Evolutionary conservation across 1,140 invertebrate genomes (phyloP), one percentile per base, ranked within the genome.

Genomic region (Ceratosolen solmsi): DNA sequence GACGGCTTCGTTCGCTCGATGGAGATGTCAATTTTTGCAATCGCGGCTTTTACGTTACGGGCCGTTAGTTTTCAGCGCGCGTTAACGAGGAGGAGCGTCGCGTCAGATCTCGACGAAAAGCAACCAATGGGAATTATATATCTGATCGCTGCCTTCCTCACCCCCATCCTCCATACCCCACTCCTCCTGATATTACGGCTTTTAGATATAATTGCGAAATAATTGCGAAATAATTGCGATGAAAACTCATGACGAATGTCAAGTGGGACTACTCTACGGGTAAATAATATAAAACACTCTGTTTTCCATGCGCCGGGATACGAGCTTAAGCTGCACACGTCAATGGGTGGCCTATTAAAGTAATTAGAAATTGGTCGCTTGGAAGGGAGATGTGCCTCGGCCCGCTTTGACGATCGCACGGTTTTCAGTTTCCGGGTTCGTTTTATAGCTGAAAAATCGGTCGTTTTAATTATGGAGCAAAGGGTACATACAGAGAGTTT

Each of bases 61-160:
- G 1, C 9, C 15, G 25, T 15, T 74, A 51, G 33, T 74, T 74
- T 74, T 74, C 30, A 63, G 36, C 25, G 56, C 11, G 38, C n/a
- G n/a, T n/a, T 63, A 63, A 46, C 38, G 56, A 76, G 74, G 54
- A 58, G 51, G 27, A 17, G 20, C 63, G 63, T 30, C 33, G 60
- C 60, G 27, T 65, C n/a, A 36, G n/a, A n/a, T 65, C 3, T 20
- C 63, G 63, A 38, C 9, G 70, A 71, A 71, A 46, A 71, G 30
- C 38, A 46, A 25, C 49, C n/a, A n/a, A n/a, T n/a, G 13, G n/a
- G n/a, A 71, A 46, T 25, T 71, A 27, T 71, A 60, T 60, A 25
- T 49, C 41, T 9, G 1, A 17, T 38, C n/a, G 41, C 15, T 27
- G 70, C 70, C 25, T n/a, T n/a, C n/a, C n/a, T n/a, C n/a, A n/a